These are phyloP conservation scores for Cephalopachus bancanus DNA, from an alignment of 2,797 vertebrate genomes.

Conservation along the genomic window DNA sequence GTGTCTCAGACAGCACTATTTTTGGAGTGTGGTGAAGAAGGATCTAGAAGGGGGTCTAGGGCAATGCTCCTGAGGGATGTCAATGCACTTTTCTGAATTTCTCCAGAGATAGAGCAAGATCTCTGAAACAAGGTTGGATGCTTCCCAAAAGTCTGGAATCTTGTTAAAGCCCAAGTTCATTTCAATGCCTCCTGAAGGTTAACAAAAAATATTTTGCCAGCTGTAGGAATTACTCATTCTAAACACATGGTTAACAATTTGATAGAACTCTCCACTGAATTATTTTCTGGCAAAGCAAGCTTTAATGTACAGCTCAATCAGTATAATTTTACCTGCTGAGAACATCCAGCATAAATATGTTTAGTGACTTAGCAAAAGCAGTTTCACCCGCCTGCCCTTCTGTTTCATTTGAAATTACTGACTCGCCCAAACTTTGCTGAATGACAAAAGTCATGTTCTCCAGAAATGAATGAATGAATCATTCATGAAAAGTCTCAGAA, in stretches of 20 bases:
- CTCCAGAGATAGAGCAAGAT: slow-evolving; percentile 13
- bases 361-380: slow-evolving; percentile 11
- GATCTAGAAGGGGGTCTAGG: not conserved
- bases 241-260: slow-evolving; percentile 14
- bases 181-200: slow-evolving; percentile 11
- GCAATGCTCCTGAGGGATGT: not conserved
- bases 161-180: not conserved
- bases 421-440: not conserved
- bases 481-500: slow-evolving; percentile 69
- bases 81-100: not conserved
- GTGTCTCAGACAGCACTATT: not conserved
- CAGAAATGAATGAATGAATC: slow-evolving; percentile 69
- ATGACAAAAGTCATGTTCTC: slow-evolving; percentile 1
- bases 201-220: slow-evolving; percentile 66
- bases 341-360: not conserved
- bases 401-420: slow-evolving; percentile 56
- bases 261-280: slow-evolving; percentile 40
- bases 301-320: slow-evolving; percentile 45
- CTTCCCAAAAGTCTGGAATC: not conserved
- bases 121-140: not conserved
- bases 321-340: slow-evolving; percentile 52
- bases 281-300: slow-evolving; percentile 51
- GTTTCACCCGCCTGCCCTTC: slow-evolving; percentile 39
- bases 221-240: slow-evolving; percentile 50
- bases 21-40: not conserved